Conservation (phyloP, 2,797 vertebrate species). For the Crocodylus rhombifer region DNA sequence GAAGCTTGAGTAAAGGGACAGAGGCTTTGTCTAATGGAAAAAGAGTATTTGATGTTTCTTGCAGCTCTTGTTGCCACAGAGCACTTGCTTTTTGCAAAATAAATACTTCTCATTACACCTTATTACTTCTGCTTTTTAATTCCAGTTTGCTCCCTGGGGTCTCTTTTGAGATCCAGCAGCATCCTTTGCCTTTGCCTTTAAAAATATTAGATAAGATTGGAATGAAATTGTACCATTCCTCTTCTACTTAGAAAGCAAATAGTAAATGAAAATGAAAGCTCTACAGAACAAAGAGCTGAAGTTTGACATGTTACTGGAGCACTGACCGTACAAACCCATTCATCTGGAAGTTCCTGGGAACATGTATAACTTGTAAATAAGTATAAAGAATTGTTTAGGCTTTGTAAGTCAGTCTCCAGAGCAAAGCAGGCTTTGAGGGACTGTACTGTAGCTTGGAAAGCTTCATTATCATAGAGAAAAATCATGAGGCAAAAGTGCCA, state of each 20-base stretch:
- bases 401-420: too few species aligned
- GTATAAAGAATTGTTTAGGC: slow-evolving; percentile 33
- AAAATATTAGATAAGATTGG: not conserved
- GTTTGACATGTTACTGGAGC: slow-evolving; percentile 49
- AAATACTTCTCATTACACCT: slow-evolving; percentile 36
- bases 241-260: slow-evolving; percentile 53
- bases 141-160: not conserved
- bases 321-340: not conserved
- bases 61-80: not conserved
- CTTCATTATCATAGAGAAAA: slow-evolving; percentile 57
- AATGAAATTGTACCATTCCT: slow-evolving; percentile 55
- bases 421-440: slow-evolving; percentile 43
- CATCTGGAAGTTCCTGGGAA: slow-evolving; percentile 54
- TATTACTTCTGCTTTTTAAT: slow-evolving; percentile 7
- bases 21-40: not conserved
- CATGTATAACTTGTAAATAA: slow-evolving; percentile 60
- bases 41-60: not conserved
- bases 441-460: slow-evolving; percentile 37
- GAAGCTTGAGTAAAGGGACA: not conserved
- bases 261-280: slow-evolving; percentile 32
- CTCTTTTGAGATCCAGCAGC: not conserved
- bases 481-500: slow-evolving; percentile 12
- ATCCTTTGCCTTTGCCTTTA: slow-evolving; percentile 10
- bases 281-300: slow-evolving; percentile 39
- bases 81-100: not conserved